phyloP scores from a whole-genome alignment of 1,140 invertebrate genomes.

The Macrobrachium rosenbergii region DNA sequence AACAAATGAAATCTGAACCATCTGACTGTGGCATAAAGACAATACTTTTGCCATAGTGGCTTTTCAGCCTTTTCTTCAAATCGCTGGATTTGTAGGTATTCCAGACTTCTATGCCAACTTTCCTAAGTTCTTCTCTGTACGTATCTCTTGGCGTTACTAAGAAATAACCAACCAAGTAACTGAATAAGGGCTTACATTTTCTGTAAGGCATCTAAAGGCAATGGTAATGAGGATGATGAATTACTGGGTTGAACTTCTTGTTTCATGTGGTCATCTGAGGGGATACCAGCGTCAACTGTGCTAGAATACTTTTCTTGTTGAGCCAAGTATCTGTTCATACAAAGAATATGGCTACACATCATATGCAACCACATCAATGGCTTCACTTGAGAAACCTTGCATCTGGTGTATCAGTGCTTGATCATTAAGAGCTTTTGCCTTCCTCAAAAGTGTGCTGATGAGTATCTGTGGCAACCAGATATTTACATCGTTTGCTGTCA shows the following conservation, averaged over 20 bases:
- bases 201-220: slow-evolving; percentile 3
- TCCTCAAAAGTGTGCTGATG: slow-evolving; percentile 11
- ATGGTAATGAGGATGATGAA: not conserved
- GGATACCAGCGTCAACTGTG: too few species aligned
- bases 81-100: slow-evolving; percentile 20
- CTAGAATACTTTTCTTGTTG: slow-evolving; percentile 1
- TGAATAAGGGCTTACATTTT: slow-evolving; percentile 1
- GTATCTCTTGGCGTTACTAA: slow-evolving; percentile 15
- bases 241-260: too few species aligned
- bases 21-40: slow-evolving; percentile 23
- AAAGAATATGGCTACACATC: slow-evolving; percentile 5
- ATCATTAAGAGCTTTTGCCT: slow-evolving; percentile 13
- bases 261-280: too few species aligned
- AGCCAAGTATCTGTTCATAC: not conserved
- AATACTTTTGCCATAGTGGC: not conserved
- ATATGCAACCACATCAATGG: slow-evolving; percentile 9
- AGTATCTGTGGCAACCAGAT: too few species aligned
- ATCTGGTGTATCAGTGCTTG: slow-evolving; percentile 7
- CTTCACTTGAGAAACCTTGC: not conserved
- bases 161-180: not conserved
- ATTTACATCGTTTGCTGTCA: too few species aligned
- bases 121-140: slow-evolving; percentile 16
- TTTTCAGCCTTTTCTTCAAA: slow-evolving; percentile 5
- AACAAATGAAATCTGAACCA: slow-evolving; percentile 10
- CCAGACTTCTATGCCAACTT: slow-evolving; percentile 13